Evolutionary conservation across 2,888 invertebrate species (phyloP).

Genomic region (Athalia circularis): DNA sequence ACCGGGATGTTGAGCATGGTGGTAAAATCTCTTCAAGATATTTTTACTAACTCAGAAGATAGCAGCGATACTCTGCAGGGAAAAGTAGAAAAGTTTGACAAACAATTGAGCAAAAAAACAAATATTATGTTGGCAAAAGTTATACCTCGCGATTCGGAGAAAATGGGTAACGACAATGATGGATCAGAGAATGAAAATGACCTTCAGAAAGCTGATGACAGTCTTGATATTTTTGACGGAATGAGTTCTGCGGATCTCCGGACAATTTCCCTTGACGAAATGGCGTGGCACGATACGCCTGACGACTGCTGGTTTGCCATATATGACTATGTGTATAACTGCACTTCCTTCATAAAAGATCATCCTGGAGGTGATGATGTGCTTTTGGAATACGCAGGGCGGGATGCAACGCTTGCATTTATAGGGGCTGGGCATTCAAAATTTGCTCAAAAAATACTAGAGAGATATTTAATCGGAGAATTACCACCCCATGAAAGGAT

Average conservation of each 20-base stretch:
- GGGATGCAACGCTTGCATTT: constrained; percentile 90
- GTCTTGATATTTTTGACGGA: background rate
- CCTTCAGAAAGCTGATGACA: background rate
- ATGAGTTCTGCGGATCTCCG: constrained; percentile 53
- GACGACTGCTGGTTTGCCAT: constrained; percentile 91
- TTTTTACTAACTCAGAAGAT: background rate
- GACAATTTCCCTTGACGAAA: constrained; percentile 83
- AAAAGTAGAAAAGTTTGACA: background rate
- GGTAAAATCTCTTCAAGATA: background rate
- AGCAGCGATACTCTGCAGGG: background rate
- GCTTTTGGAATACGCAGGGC: constrained; percentile 88
- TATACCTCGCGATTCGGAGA: background rate
- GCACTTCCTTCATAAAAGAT: constrained; percentile 84
- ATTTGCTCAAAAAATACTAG: constrained; percentile 80
- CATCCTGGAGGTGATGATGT: constrained; percentile 91
- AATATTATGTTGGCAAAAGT: no score
- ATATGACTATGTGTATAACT: constrained; percentile 90
- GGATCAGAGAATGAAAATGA: background rate
- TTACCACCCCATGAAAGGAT: constrained; percentile 84
- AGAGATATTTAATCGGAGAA: constrained; percentile 85
- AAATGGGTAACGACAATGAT: background rate
- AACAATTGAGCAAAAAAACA: background rate
- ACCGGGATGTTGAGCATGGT: background rate
- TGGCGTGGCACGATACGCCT: constrained; percentile 83
- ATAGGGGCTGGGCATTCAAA: constrained; percentile 86